Percentiles rank a stretch among this genome's conserved stretches.
phyloP scores from a whole-genome alignment of 2,888 invertebrate species.

The Galerucella nymphaeae region DNA sequence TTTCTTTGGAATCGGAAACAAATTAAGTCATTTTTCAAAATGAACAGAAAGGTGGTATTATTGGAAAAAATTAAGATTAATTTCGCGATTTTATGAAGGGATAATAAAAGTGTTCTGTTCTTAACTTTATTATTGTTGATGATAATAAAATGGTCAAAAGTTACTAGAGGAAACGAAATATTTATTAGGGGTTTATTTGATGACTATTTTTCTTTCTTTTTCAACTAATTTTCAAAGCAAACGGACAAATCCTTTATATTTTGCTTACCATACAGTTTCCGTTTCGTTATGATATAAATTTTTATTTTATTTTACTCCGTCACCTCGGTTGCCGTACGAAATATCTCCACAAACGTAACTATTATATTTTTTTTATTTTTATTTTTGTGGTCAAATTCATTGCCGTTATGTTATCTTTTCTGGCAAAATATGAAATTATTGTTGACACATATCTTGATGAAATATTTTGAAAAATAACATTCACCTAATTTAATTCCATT shows the following conservation, averaged over 20 bases:
- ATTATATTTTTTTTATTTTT: not conserved
- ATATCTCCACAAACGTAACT: not conserved
- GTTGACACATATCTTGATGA: not conserved
- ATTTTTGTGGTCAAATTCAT: slow-evolving; percentile 3
- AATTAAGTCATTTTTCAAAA: slow-evolving; percentile 13
- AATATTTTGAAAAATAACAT: not conserved
- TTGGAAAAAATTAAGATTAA: not conserved
- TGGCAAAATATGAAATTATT: slow-evolving; percentile 1
- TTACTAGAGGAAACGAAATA: no score
- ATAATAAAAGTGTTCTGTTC: no score
- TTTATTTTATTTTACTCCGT: not conserved
- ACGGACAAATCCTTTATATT: no score
- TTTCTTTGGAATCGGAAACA: slow-evolving; percentile 6
- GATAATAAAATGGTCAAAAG: no score
- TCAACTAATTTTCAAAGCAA: no score
- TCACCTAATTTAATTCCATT: not conserved
- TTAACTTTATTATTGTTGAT: no score
- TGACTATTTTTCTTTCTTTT: no score
- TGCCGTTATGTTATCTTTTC: not conserved
- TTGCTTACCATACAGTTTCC: not conserved
- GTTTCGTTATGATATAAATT: not conserved
- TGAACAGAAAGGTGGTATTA: slow-evolving; percentile 7
- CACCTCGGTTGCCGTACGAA: not conserved
- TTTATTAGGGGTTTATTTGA: no score
- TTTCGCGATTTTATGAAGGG: not conserved